Conservation (phyloP, 1,140 invertebrate species). For the Aphaenogaster floridana region DNA sequence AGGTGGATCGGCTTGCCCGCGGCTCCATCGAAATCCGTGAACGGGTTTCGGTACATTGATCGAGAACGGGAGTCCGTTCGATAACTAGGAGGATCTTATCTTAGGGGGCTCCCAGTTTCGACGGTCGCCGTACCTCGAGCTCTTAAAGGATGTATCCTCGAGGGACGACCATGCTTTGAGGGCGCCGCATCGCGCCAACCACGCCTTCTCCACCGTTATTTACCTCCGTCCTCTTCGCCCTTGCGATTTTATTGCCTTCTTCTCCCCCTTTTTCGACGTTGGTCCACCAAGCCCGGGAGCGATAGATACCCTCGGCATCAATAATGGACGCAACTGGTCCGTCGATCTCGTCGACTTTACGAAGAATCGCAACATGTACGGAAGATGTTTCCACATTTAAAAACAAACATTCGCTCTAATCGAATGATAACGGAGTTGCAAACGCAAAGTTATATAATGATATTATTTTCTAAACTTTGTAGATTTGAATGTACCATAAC, state of each 20-base stretch:
- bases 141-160: conserved; percentile 78
- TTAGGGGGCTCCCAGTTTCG: conserved; percentile 81
- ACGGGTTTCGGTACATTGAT: conserved; percentile 73
- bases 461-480: background rate
- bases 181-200: conserved; percentile 82
- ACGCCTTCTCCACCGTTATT: conserved; percentile 82
- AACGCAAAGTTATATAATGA: background rate
- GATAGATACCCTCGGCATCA: conserved; percentile 80
- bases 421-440: background rate
- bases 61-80: conserved; percentile 81
- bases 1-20: conserved; percentile 57
- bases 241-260: conserved; percentile 79
- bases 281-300: conserved; percentile 80
- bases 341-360: conserved; percentile 44
- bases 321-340: conserved; percentile 70
- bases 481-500: background rate
- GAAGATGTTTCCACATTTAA: background rate
- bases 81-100: conserved; percentile 84
- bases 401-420: background rate
- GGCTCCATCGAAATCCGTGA: conserved; percentile 65
- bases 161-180: conserved; percentile 80
- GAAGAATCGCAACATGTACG: conserved; percentile 21
- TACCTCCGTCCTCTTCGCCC: conserved; percentile 79
- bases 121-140: conserved; percentile 73
- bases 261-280: conserved; percentile 70